Evolutionary conservation across 2,113 vertebrate genomes (phyloP).

Genomic region (Elephas maximus): DNA sequence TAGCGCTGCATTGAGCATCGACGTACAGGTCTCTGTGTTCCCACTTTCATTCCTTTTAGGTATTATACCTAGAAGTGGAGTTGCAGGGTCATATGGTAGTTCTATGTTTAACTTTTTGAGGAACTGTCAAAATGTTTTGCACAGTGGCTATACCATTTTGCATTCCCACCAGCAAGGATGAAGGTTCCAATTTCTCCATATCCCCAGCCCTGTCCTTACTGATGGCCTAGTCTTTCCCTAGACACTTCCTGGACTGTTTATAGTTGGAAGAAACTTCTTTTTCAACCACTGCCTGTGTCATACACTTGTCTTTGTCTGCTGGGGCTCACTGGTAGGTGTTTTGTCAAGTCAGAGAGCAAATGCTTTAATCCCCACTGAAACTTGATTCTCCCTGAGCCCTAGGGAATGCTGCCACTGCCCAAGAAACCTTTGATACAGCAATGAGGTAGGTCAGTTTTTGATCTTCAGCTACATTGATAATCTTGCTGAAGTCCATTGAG

Average conservation of each 20-base stretch:
- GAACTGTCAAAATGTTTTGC: too few relatives aligned
- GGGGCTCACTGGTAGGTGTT: neutral
- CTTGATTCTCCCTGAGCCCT: neutral
- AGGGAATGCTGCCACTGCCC: neutral
- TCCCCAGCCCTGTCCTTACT: neutral
- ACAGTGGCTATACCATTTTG: too few relatives aligned
- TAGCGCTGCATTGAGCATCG: too few relatives aligned
- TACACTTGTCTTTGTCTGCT: neutral
- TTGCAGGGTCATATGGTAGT: too few relatives aligned
- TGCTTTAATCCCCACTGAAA: neutral
- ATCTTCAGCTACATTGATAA: conserved; percentile 33
- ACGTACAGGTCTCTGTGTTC: too few relatives aligned
- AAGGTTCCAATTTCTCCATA: neutral
- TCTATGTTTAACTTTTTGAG: too few relatives aligned
- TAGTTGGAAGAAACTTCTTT: neutral
- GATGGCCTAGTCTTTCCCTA: neutral
- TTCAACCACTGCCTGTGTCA: neutral
- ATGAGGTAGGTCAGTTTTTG: neutral
- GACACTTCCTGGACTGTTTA: neutral
- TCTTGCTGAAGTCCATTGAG: conserved; percentile 46
- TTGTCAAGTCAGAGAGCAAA: neutral
- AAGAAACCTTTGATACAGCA: neutral
- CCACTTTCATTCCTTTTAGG: too few relatives aligned
- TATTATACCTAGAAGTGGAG: too few relatives aligned
- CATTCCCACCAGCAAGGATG: too few relatives aligned